A percentile compares a stretch with the other conserved stretches of the same genome.
Conservation (phyloP, 2,888 invertebrate species). For the Deladenus siricidicola region DNA sequence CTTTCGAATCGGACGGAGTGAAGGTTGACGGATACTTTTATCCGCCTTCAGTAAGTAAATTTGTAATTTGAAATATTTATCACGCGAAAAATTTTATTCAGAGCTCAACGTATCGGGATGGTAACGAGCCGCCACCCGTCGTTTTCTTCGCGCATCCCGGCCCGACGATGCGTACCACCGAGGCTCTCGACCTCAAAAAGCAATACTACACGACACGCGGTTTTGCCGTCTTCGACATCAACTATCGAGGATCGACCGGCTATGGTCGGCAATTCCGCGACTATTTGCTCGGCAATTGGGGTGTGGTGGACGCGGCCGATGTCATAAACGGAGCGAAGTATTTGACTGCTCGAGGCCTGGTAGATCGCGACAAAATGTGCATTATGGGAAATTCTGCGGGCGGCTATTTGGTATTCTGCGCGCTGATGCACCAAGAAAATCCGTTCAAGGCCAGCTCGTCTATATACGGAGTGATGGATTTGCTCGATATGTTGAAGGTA, state of each 20-base stretch:
- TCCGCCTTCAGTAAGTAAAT: slow-evolving; percentile 42
- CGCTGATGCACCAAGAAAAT: slow-evolving; percentile 33
- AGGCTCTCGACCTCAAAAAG: slow-evolving; percentile 52
- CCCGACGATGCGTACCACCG: slow-evolving; percentile 53
- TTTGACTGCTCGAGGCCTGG: slow-evolving; percentile 36
- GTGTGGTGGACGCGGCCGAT: slow-evolving; percentile 56
- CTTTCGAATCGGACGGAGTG: slow-evolving; percentile 41
- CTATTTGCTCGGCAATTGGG: slow-evolving; percentile 51
- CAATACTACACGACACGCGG: slow-evolving; percentile 52
- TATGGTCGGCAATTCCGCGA: slow-evolving; percentile 55
- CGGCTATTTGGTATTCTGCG: slow-evolving; percentile 36
- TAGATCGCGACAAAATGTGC: slow-evolving; percentile 53
- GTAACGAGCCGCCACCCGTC: slow-evolving; percentile 54
- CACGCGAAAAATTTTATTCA: slow-evolving; percentile 7
- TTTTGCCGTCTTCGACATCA: slow-evolving; percentile 56
- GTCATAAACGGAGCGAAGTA: slow-evolving; percentile 50
- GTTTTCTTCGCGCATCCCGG: slow-evolving; percentile 56
- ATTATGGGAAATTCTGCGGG: slow-evolving; percentile 57
- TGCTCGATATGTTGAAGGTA: slow-evolving; percentile 48
- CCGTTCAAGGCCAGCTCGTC: slow-evolving; percentile 56
- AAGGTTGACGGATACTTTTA: slow-evolving; percentile 44
- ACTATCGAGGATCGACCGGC: slow-evolving; percentile 57
- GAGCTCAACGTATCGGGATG: slow-evolving; percentile 52
- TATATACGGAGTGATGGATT: slow-evolving; percentile 56
- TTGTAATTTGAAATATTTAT: neutral